Evolutionary conservation across 1,140 invertebrate species (phyloP), one percentile per base, ranked within the genome.

Genomic region (Antheraea pernyi): DNA sequence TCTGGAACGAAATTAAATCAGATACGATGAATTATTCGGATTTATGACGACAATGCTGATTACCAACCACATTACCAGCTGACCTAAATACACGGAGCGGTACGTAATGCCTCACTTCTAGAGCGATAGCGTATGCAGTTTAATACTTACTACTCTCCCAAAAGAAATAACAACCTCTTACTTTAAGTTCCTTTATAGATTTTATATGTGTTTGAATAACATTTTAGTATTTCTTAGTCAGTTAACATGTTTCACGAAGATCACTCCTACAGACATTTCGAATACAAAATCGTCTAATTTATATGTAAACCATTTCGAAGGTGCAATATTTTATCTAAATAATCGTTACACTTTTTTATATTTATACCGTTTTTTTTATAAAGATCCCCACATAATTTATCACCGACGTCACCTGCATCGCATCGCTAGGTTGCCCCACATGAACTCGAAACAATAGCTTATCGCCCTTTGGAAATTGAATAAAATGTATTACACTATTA

Each of bases 41-140:
- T 65, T 48, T 65, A 53, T 63, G 61, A 63, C 30, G 59, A 30
- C 11, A 10, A 53, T 53, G 13, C 19, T 61, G 59, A 53, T 53
- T 53, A 53, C 46, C 46, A 53, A 16, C 5, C 71, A 81, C 75
- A 84, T 83, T 84, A 79, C 80, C 73, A 65, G 69, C 69, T 86
- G 81, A 83, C 82, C 82, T 73, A 80, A 83, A 84, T 84, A 79
- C 72, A 63, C 67, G 19, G 64, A 59, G 68, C 65, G 72, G 71
- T 70, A 74, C 73, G 73, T 75, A 72, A 59, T 65, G 66, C 71
- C 66, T 67, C 53, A 65, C 36, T 65, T 64, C 68, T 59, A 58
- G 30, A 48, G 65, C 53, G 65, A 42, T 58, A 19, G 36, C 18
- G 67, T 16, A 53, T 18, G 42, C 36, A 59, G 22, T 9, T 6